Conservation (phyloP, 1,140 invertebrate genomes). For the Drosophila kurseongensis region DNA sequence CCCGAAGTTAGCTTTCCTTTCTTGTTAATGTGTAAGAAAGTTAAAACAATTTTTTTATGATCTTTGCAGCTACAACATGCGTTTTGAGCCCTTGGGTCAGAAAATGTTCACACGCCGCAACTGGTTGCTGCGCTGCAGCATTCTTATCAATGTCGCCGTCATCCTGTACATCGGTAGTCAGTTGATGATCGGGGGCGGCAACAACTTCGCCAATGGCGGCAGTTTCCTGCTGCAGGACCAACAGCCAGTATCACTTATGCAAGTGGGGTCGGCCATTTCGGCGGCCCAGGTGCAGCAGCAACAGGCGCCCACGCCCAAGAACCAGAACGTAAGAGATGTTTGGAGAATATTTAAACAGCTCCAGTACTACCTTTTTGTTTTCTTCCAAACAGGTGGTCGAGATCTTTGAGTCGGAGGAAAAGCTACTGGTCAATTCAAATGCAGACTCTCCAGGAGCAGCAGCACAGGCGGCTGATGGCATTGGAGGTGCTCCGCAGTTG, state of each 20-base stretch:
- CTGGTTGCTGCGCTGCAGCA: slow-evolving; percentile 90
- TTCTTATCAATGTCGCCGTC: slow-evolving; percentile 90
- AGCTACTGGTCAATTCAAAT: slow-evolving; percentile 45
- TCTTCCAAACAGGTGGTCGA: slow-evolving; percentile 36
- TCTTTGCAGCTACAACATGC: slow-evolving; percentile 70
- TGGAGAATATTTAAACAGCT: not conserved
- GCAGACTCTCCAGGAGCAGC: slow-evolving; percentile 14
- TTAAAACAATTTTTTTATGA: too few relatives aligned
- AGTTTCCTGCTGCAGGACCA: slow-evolving; percentile 80
- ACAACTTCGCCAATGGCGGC: slow-evolving; percentile 72
- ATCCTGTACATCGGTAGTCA: slow-evolving; percentile 89
- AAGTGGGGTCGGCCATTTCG: slow-evolving; percentile 24
- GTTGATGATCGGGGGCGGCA: slow-evolving; percentile 82
- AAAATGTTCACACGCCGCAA: slow-evolving; percentile 87
- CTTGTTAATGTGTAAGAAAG: too few relatives aligned
- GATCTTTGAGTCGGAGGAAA: slow-evolving; percentile 56
- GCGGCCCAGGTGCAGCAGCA: slow-evolving; percentile 48
- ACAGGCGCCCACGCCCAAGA: slow-evolving; percentile 60
- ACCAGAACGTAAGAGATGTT: slow-evolving; percentile 43
- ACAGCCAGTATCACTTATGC: slow-evolving; percentile 46
- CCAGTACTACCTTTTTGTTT: not conserved
- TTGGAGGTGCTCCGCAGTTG: slow-evolving; percentile 12
- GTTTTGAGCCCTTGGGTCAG: slow-evolving; percentile 80
- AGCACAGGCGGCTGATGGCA: slow-evolving; percentile 19
- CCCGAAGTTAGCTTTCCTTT: too few relatives aligned